Base-by-base conservation (phyloP, 2,113 vertebrate species). In the Gallinago paraguaiae region DNA sequence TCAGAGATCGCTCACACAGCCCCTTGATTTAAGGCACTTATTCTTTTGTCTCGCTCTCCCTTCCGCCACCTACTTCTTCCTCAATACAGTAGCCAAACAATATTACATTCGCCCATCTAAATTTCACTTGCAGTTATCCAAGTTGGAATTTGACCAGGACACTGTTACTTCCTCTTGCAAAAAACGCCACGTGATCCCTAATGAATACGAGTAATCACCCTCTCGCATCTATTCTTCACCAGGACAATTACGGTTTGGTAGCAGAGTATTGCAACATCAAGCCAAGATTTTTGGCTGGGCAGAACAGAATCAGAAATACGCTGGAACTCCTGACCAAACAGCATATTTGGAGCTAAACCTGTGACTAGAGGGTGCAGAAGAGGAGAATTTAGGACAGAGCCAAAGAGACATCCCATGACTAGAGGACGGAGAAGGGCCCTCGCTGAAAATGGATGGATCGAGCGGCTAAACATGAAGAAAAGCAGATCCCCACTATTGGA, bases 61-160 rank as follows among this genome's bases (percentile, higher is more conserved):
- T 81, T 88, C 78, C 78, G 92, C 90, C 53, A 50, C 30, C 53
- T 37, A 41, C 61, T 86, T 4, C 65, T 13, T 63, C 63, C 92
- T 65, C 77, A 28, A 1, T 4, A 71, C 51, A 79, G 67, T 1
- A 63, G 71, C 43, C 23, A 31, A 75, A 71, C 61, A 54, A 33
- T 3, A 51, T 35, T 23, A 1, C 67, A 4, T 68, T 65, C 64
- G 45, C 72, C 77, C 91, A 37, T 69, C 83, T 82, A 10, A 43
- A 8, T 60, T 68, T 86, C 88, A 78, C 71, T 75, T 13, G 41
- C 31, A 54, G 63, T 83, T 81, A 85, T 68, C 81, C 65, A 72
- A 23, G 77, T 4, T 95, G 89, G 95, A 96, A 92, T 94, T 89
- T 87, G 81, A 88, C 86, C 94, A 33, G 91, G 89, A 89, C 67